Percentiles rank a stretch among this genome's conserved stretches.
Evolutionary conservation across 2,888 invertebrate species (phyloP).

Genomic region (Omphaloscelis lunosa): DNA sequence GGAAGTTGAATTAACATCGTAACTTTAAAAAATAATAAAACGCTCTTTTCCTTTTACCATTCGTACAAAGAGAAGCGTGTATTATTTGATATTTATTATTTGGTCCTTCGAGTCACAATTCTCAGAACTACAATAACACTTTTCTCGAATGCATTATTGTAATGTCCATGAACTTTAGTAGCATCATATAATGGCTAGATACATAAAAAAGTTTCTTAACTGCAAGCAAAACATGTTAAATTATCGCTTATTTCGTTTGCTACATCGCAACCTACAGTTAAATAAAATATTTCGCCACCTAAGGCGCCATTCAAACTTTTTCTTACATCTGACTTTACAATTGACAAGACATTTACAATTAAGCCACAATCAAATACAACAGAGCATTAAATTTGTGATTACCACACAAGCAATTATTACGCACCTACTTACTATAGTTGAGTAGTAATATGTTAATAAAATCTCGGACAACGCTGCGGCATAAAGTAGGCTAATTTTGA

Average conservation of each 20-base stretch:
- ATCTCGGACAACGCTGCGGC: constrained; percentile 37
- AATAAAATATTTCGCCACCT: constrained; percentile 41
- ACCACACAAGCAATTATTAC: constrained; percentile 57
- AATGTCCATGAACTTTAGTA: not conserved
- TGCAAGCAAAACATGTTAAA: not conserved
- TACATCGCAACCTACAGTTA: constrained; percentile 3
- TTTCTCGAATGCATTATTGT: not conserved
- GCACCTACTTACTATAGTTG: constrained; percentile 28
- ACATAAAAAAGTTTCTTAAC: constrained; percentile 8
- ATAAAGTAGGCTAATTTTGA: constrained; percentile 60
- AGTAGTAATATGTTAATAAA: constrained; percentile 50
- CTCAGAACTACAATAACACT: not conserved
- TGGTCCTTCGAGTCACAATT: not conserved
- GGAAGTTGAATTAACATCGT: too few species aligned
- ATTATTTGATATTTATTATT: not conserved
- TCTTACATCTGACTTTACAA: constrained; percentile 10
- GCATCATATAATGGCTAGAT: not conserved
- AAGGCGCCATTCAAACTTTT: constrained; percentile 1
- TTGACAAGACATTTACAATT: not conserved
- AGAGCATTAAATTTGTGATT: constrained; percentile 55
- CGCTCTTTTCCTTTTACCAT: not conserved
- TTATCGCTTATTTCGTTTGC: constrained; percentile 7
- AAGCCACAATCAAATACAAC: constrained; percentile 38
- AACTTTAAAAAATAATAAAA: not conserved
- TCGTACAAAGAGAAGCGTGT: not conserved